Base-by-base conservation (phyloP, 2,888 invertebrate genomes). In the Hydrotaea cyrtoneurina region DNA sequence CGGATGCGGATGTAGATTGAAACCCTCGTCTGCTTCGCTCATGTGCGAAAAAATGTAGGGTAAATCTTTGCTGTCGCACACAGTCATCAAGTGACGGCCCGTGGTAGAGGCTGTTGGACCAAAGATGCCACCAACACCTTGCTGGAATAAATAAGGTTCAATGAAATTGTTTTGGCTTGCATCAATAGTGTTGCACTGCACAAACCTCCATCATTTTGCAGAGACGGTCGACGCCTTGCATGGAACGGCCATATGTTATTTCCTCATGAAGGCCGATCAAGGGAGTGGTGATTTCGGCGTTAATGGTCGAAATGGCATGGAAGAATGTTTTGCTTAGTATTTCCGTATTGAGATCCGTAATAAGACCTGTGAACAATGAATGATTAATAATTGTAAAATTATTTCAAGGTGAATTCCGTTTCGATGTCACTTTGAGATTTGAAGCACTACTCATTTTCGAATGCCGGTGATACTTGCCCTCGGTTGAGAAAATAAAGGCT, bases 41-140 rank as follows among this genome's bases (percentile, higher is more conserved):
- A 96, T 96, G 87, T 95, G 94, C 0, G 95, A 95, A 89, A 97
- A 95, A 76, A 98, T 94, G 89, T 97, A 96, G 0, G 98, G 98
- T 80, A 98, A 94, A 92, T 97, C 96, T 87, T 97, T 94, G 69
- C 94, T 94, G 90, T 97, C 96, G 86, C 97, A 96, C 78, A 97
- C 94, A 46, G 96, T 96, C 89, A 97, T 95, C 53, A 98, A 94
- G 90, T 97, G 96, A 71, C 94, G 94, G 7, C 96, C 94, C 0
- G 95, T 94, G 62, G 93, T 93, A 86, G 93, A 94, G 75, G 95
- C 94, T 83, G 95, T 94, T 0, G 98, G 97, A 0, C 98, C 98
- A 89, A 98, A 96, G 79, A 98, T 93, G 23, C 96, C 98, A 0
- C 95, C 95, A 4, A 97, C 94, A 23, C 97, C 97, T 46, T 93